phyloP scores from a whole-genome alignment of 1,140 invertebrate genomes.

The Cecropterus lyciades region DNA sequence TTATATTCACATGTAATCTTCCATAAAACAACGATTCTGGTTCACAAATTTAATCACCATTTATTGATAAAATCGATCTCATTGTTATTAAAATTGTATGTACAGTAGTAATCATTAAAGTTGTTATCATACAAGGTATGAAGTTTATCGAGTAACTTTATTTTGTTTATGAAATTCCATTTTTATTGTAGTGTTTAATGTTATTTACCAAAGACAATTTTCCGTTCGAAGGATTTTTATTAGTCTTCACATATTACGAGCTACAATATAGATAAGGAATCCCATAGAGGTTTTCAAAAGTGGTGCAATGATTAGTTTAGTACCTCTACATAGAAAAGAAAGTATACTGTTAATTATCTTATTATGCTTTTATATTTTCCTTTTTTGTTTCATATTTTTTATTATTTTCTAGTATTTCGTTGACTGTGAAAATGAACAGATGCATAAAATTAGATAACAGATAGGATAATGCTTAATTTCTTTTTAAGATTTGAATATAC shows the following conservation, averaged over 20 bases:
- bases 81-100: conserved; percentile 78
- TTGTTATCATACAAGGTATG: conserved; percentile 84
- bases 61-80: conserved; percentile 78
- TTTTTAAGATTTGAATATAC: conserved; percentile 58
- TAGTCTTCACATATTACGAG: conserved; percentile 54
- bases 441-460: conserved; percentile 37
- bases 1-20: conserved; percentile 36
- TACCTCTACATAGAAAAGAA: conserved; percentile 59
- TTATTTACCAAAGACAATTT: conserved; percentile 81
- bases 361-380: neutral
- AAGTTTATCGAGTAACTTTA: conserved; percentile 68
- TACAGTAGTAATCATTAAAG: conserved; percentile 69
- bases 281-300: conserved; percentile 64
- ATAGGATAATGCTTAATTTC: conserved; percentile 60
- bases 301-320: conserved; percentile 77
- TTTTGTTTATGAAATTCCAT: conserved; percentile 54
- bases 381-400: neutral
- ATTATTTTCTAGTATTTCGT: conserved; percentile 40
- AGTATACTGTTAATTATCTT: conserved; percentile 24
- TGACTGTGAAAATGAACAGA: conserved; percentile 9
- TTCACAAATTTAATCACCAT: conserved; percentile 55
- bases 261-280: conserved; percentile 63
- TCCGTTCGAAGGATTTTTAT: conserved; percentile 60
- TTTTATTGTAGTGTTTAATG: conserved; percentile 63
- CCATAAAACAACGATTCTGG: conserved; percentile 64